phyloP scores from a whole-genome alignment of 2,888 invertebrate genomes.

The Nemoura dubitans region DNA sequence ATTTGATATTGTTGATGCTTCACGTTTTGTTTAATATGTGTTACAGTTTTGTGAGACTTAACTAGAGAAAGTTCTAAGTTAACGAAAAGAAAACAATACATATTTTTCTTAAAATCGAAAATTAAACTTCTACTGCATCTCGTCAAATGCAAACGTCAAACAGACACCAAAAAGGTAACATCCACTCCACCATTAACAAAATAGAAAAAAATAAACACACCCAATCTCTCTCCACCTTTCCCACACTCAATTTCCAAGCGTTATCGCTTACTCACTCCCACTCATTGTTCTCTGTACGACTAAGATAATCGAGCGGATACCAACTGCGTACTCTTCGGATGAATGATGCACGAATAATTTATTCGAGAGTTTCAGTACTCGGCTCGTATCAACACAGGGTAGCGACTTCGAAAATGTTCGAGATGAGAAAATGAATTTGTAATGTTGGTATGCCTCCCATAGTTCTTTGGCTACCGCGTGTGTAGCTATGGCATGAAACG shows the following conservation, averaged over 20 bases:
- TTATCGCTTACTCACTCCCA: background rate
- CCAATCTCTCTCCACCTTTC: background rate
- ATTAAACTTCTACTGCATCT: no score
- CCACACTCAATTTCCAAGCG: background rate
- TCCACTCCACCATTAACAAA: no score
- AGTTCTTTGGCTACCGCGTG: background rate
- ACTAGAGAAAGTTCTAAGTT: no score
- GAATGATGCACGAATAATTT: background rate
- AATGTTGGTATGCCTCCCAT: background rate
- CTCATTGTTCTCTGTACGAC: background rate
- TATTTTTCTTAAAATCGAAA: no score
- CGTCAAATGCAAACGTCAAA: no score
- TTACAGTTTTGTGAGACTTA: no score
- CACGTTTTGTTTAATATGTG: no score
- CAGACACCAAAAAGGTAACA: no score
- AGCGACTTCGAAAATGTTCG: background rate
- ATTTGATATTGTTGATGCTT: no score
- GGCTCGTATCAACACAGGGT: background rate
- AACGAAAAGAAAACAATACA: no score
- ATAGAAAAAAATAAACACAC: background rate
- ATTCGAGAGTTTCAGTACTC: background rate
- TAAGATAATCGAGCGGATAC: background rate
- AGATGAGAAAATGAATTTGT: background rate
- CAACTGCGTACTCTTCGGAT: background rate
- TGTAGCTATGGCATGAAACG: background rate